Evolutionary conservation across 2,113 vertebrate species (phyloP), one percentile per base, ranked within the genome.

Genomic region (Calonectris borealis): DNA sequence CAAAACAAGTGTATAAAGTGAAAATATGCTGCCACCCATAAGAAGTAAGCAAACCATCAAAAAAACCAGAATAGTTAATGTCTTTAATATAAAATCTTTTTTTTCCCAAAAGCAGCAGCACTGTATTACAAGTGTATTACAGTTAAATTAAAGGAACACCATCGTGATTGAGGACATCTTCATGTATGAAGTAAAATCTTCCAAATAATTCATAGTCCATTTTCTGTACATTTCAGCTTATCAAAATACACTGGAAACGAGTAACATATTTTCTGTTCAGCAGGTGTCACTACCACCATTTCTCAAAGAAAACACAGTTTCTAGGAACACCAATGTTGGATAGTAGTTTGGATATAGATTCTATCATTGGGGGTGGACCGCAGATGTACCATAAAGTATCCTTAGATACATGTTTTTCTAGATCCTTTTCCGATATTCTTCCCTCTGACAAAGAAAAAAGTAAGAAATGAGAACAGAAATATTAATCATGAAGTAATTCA

Each of bases 361-460:
- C 98, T 24, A 98, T 99, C 99, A 99, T 99, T 22, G 99, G 99
- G 51, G 99, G 99, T 24, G 99, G 99, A 34, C 99, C 99, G 21
- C 99, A 99, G 79, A 99, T 98, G 97, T 99, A 99, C 97, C 99
- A 99, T 82, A 99, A 95, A 58, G 99, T 99, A 88, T 98, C 96
- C 52, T 97, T 76, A 6, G 98, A 98, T 77, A 99, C 90, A 4
- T 97, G 98, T 73, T 97, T 93, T 95, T 86, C 95, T 93, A 99
- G 94, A 87, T 98, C 98, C 93, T 98, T 96, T 87, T 97, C 97
- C 26, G 98, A 98, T 97, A 99, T 98, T 98, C 99, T 98, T 97
- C 99, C 98, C 71, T 98, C 99, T 99, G 97, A 80, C 87, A 71
- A 98, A 94, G 22, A 91, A 94, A 97, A 94, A 27, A 88, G 38